These are phyloP conservation scores for Chlorodrepanis virens DNA, from an alignment of 2,113 vertebrate species.

Conservation along the genomic window DNA sequence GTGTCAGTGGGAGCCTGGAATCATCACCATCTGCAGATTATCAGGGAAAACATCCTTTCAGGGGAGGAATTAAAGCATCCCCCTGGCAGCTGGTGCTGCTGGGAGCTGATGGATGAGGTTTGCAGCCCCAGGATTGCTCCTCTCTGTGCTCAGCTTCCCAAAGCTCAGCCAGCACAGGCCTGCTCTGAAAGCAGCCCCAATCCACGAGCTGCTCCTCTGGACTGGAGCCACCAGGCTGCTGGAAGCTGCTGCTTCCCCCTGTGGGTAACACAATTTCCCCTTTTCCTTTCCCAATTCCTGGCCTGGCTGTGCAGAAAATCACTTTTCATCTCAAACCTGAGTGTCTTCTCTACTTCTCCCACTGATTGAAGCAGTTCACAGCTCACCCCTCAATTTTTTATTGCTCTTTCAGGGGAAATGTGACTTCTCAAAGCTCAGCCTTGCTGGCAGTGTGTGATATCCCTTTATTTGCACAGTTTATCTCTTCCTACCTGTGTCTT, in stretches of 20 bases:
- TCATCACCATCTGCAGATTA: not conserved
- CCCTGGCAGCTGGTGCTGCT: not conserved
- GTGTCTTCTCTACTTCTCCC: not conserved
- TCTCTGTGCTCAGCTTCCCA: not conserved
- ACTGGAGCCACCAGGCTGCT: not conserved
- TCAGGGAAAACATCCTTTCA: rapidly evolving
- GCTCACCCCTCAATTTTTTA: not conserved
- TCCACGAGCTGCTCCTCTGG: not conserved
- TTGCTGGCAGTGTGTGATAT: not conserved
- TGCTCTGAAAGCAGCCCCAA: not conserved
- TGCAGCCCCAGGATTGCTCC: not conserved
- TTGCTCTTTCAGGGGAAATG: not conserved
- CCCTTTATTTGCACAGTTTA: slow-evolving; percentile 41
- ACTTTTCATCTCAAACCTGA: not conserved
- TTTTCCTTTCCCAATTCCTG: not conserved
- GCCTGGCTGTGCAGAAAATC: not conserved
- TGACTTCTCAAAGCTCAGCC: not conserved
- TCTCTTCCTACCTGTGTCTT: slow-evolving; percentile 53
- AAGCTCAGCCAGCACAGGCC: not conserved
- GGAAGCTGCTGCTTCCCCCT: not conserved
- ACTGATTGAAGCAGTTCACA: not conserved
- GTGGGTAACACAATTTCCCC: not conserved
- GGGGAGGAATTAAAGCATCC: not conserved
- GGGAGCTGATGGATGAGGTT: not conserved
- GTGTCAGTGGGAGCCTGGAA: not conserved